Conservation (phyloP, 2,797 vertebrate genomes). For the Onychomys leucogaster region DNA sequence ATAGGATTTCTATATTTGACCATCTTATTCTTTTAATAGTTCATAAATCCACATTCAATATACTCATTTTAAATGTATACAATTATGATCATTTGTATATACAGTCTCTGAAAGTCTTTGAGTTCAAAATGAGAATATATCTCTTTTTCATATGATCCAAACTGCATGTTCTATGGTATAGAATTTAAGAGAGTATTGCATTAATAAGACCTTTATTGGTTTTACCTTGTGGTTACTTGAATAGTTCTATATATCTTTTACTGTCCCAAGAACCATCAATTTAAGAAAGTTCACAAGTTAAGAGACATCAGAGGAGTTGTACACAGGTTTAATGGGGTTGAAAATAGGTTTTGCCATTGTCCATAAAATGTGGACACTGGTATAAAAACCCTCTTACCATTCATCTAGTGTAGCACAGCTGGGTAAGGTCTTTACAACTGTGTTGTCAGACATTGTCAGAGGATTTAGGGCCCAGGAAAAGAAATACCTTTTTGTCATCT, state of each 20-base stretch:
- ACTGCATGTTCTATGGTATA: neutral
- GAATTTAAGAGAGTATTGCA: constrained; percentile 40
- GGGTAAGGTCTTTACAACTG: constrained; percentile 50
- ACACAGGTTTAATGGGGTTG: constrained; percentile 79
- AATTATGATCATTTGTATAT: neutral
- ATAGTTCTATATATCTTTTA: constrained; percentile 70
- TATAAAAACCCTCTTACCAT: constrained; percentile 75
- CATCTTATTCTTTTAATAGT: neutral
- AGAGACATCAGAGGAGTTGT: constrained; percentile 75
- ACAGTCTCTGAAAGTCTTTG: neutral
- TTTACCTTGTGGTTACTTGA: constrained; percentile 66
- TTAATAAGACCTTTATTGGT: constrained; percentile 9
- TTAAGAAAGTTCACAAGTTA: constrained; percentile 80
- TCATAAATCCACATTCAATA: neutral
- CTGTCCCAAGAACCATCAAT: constrained; percentile 60
- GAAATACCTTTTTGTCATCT: constrained; percentile 58
- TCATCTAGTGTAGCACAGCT: constrained; percentile 66
- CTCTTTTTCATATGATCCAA: neutral
- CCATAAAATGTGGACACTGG: constrained; percentile 77
- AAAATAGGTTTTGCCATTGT: constrained; percentile 81
- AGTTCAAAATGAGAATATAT: neutral
- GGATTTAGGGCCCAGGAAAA: constrained; percentile 74
- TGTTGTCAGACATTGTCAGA: constrained; percentile 65
- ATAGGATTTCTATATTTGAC: neutral
- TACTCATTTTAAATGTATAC: neutral